Evolutionary conservation across 2,113 vertebrate species (phyloP).

Genomic region (Poecile atricapillus): DNA sequence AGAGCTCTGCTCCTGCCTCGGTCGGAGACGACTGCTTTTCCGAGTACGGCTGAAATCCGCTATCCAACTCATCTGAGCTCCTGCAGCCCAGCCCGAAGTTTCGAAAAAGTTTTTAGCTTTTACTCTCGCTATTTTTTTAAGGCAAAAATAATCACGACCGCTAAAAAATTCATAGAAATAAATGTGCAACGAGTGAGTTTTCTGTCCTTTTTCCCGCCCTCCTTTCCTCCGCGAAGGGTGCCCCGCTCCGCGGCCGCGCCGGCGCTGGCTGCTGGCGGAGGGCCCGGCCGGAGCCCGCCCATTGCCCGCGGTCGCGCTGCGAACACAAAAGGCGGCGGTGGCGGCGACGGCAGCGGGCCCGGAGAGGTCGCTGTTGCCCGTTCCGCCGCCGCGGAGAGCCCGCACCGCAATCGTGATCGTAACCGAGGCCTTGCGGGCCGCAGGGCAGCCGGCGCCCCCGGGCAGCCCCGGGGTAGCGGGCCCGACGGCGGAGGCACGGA

Average conservation of each 20-base stretch:
- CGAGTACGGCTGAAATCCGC: background rate
- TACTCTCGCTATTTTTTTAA: background rate
- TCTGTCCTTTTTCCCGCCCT: background rate
- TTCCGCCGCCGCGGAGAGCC: constrained; percentile 67
- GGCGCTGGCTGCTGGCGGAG: background rate
- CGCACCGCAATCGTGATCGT: constrained; percentile 90
- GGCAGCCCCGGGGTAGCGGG: background rate
- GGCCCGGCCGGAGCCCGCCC: background rate
- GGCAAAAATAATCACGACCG: background rate
- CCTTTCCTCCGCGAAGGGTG: background rate
- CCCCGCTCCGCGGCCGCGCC: background rate
- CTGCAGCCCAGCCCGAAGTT: background rate
- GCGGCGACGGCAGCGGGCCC: constrained; percentile 51
- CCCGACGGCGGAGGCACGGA: background rate
- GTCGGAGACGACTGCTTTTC: background rate
- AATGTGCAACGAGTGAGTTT: background rate
- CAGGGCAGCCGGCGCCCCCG: background rate
- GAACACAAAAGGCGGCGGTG: constrained; percentile 67
- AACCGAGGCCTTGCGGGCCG: constrained; percentile 92
- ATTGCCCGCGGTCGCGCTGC: constrained; percentile 62
- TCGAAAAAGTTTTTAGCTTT: background rate
- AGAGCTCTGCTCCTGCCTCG: background rate
- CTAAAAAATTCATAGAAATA: background rate
- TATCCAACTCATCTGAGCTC: background rate
- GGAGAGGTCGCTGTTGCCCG: constrained; percentile 78